Conservation (phyloP, 2,888 invertebrate species). For the Chouioia cunea region DNA sequence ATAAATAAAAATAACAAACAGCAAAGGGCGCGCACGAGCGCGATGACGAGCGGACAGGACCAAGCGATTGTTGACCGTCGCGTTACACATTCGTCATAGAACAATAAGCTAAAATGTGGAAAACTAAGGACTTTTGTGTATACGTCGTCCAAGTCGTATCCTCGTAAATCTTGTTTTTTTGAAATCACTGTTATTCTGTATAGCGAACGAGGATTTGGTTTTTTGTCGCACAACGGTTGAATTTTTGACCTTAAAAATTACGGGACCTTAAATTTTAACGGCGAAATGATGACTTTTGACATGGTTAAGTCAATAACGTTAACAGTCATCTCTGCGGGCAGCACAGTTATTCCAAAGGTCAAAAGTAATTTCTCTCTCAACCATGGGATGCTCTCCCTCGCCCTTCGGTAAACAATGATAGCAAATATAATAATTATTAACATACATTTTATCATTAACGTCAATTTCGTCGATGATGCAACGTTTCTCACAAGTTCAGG, state of each 20-base stretch:
- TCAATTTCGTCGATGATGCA: not conserved
- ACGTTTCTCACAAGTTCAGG: constrained; percentile 1
- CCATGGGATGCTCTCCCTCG: too few species aligned
- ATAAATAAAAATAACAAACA: too few species aligned
- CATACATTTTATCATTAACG: too few species aligned
- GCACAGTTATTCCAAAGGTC: not conserved
- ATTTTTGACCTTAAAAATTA: constrained; percentile 27
- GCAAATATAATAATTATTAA: too few species aligned
- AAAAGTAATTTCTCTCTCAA: constrained; percentile 3
- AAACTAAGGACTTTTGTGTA: not conserved
- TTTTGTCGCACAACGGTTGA: not conserved
- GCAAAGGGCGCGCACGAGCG: not conserved
- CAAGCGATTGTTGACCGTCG: constrained; percentile 3
- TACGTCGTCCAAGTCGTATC: not conserved
- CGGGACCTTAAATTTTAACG: constrained; percentile 5
- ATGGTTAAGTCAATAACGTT: not conserved
- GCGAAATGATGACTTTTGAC: not conserved
- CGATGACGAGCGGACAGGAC: not conserved
- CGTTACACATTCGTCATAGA: constrained; percentile 1
- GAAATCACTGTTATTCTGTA: too few species aligned
- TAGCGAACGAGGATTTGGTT: not conserved
- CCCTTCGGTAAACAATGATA: too few species aligned
- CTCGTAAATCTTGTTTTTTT: not conserved
- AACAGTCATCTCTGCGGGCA: not conserved
- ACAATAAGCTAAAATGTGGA: constrained; percentile 44